phyloP scores from a whole-genome alignment of 2,113 vertebrate species.

The Turdus rufiventris region DNA sequence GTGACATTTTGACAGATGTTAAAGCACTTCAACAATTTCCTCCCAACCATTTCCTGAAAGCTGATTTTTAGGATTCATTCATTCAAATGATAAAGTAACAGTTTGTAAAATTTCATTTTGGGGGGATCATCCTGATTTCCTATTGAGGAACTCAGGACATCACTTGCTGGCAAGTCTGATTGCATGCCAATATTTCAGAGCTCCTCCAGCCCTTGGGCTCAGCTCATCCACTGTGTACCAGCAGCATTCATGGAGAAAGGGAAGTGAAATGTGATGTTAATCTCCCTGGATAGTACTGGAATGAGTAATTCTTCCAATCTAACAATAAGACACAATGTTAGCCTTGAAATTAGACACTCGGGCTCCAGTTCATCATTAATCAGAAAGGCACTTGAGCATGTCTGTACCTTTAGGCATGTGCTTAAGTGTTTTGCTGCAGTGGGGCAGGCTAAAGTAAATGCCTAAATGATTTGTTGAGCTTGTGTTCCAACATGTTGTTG shows the following conservation, averaged over 20 bases:
- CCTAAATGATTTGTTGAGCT: not conserved
- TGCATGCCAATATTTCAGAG: not conserved
- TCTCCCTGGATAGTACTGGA: not conserved
- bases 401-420: slow-evolving; percentile 28
- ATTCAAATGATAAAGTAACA: not conserved
- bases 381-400: slow-evolving; percentile 33
- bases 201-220: not conserved
- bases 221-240: not conserved
- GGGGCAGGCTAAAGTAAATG: slow-evolving; percentile 11
- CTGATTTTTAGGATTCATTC: not conserved
- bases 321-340: slow-evolving; percentile 6
- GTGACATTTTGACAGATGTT: not conserved
- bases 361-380: slow-evolving; percentile 20
- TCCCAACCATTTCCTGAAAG: not conserved
- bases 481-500: not conserved
- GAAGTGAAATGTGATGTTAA: not conserved
- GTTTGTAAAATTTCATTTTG: not conserved
- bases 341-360: slow-evolving; percentile 48
- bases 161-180: not conserved
- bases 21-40: not conserved
- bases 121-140: not conserved
- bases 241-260: not conserved
- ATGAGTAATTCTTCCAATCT: slow-evolving; percentile 36
- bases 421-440: slow-evolving; percentile 30
- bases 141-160: not conserved